phyloP scores from a whole-genome alignment of 2,888 invertebrate genomes.

The Amphipyra tragopoginis region DNA sequence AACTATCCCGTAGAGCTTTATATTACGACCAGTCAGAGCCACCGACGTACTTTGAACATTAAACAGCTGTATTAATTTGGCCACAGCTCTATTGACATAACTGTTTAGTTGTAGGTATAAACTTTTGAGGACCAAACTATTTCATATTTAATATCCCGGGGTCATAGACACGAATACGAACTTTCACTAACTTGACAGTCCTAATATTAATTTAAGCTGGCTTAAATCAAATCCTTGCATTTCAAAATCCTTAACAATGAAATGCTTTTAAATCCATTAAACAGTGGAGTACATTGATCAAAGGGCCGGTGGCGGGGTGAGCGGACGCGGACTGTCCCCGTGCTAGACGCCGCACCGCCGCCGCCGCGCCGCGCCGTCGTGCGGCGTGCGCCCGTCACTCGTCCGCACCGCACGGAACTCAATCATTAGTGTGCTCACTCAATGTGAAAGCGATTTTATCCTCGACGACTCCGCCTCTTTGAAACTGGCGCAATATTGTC shows the following conservation, averaged over 20 bases:
- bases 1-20: slow-evolving; percentile 58
- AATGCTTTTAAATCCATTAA: slow-evolving; percentile 84
- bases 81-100: slow-evolving; percentile 40
- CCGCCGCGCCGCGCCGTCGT: slow-evolving; percentile 51
- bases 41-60: slow-evolving; percentile 57
- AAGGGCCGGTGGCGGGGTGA: slow-evolving; percentile 72
- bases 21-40: slow-evolving; percentile 49
- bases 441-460: slow-evolving; percentile 88
- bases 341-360: slow-evolving; percentile 58
- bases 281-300: slow-evolving; percentile 75
- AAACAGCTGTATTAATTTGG: slow-evolving; percentile 60
- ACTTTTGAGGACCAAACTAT: slow-evolving; percentile 7
- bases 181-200: slow-evolving; percentile 5
- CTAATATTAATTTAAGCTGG: slow-evolving; percentile 36
- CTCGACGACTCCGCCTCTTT: slow-evolving; percentile 82
- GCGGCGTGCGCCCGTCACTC: slow-evolving; percentile 43
- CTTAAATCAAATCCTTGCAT: slow-evolving; percentile 57
- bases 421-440: slow-evolving; percentile 90
- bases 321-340: slow-evolving; percentile 60
- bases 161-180: slow-evolving; percentile 10
- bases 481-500: slow-evolving; percentile 88
- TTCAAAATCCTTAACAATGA: slow-evolving; percentile 72
- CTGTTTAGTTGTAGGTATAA: slow-evolving; percentile 8
- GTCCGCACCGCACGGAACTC: slow-evolving; percentile 83
- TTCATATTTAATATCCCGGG: slow-evolving; percentile 18